Evolutionary conservation across 2,113 vertebrate species (phyloP), one percentile per base, ranked within the genome.

Genomic region (Gallinago paraguaiae): DNA sequence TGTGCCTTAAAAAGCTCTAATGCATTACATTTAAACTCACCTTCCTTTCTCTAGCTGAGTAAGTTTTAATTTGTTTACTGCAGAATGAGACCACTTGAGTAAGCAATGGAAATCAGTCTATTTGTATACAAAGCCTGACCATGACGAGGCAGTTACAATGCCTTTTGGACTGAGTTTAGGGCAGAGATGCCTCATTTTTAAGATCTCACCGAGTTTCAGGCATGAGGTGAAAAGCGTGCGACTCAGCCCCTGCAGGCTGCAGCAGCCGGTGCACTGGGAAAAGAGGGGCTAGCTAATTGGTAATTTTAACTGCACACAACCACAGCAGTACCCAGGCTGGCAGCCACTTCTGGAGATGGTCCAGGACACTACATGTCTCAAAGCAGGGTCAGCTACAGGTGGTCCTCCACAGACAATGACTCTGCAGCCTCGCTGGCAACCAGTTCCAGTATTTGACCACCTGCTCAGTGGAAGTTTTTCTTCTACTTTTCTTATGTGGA

Each of bases 221-320:
- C 28, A 41, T 9, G 22, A 63, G 37, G 28, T n/a, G 16, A 15
- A 74, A 13, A 78, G 4, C 1, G 3, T 4, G 14, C 37, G 17
- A 7, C 22, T 91, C 19, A 71, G 56, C 7, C 20, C 20, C 35
- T 28, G 17, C 23, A 76, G 25, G 33, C 25, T 77, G 15, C 0
- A 0, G 41, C 9, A 16, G 24, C 27, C 31, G 39, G 17, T 13
- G 9, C 0, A 1, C 17, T 68, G 68, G 15, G 54, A 43, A 67
- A 51, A 46, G 11, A 57, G 23, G 22, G 11, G n/a, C 12, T 30
- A 59, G 11, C 9, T 10, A 24, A 20, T 2, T 3, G 12, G 6
- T 30, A 25, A 20, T 18, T 59, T 68, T 68, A n/a, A 64, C 10
- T 27, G 30, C 33, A 11, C 35, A 64, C 13, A 79, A 28, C 11